These are phyloP conservation scores for Amphimedon queenslandica DNA, from an alignment of 37 sponge, comb jelly and placozoan genomes.

Conservation along the genomic window DNA sequence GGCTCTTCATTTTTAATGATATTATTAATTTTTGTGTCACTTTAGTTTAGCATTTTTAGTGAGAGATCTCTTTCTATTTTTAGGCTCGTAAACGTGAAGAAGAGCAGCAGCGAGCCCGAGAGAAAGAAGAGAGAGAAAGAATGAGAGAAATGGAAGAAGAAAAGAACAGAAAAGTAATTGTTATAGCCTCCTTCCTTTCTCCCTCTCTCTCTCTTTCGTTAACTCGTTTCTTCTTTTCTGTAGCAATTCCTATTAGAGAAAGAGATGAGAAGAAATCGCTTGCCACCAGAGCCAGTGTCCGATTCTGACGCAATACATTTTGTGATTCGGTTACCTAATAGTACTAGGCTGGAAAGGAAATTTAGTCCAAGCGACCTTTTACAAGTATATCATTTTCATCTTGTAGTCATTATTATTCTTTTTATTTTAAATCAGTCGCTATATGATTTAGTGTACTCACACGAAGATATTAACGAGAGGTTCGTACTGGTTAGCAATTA, in stretches of 20 bases:
- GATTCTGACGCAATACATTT: conserved; percentile 19
- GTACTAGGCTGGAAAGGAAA: conserved; percentile 52
- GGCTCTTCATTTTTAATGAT: too few relatives aligned
- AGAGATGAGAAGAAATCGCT: conserved; percentile 15
- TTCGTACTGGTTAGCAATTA: conserved; percentile 64
- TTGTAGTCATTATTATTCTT: not conserved
- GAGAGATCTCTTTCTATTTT: too few relatives aligned
- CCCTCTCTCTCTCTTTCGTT: not conserved
- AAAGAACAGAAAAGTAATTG: not conserved
- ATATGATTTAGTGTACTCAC: conserved; percentile 66
- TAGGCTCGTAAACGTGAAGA: conserved; percentile 7
- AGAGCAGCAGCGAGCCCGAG: conserved; percentile 9
- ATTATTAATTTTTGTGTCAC: too few relatives aligned
- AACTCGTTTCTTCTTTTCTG: not conserved
- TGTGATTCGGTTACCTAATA: conserved; percentile 25
- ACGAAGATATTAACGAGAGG: not conserved
- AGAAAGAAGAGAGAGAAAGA: conserved; percentile 28
- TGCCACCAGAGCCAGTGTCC: conserved; percentile 57
- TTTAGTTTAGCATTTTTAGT: too few relatives aligned
- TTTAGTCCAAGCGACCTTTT: conserved; percentile 44
- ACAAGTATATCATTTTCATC: conserved; percentile 21
- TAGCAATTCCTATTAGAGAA: conserved; percentile 39
- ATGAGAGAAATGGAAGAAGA: not conserved
- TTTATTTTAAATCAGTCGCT: conserved; percentile 24
- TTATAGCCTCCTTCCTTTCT: not conserved